phyloP scores from a whole-genome alignment of 2,797 vertebrate genomes.

The Paratrypauchen microcephalus region DNA sequence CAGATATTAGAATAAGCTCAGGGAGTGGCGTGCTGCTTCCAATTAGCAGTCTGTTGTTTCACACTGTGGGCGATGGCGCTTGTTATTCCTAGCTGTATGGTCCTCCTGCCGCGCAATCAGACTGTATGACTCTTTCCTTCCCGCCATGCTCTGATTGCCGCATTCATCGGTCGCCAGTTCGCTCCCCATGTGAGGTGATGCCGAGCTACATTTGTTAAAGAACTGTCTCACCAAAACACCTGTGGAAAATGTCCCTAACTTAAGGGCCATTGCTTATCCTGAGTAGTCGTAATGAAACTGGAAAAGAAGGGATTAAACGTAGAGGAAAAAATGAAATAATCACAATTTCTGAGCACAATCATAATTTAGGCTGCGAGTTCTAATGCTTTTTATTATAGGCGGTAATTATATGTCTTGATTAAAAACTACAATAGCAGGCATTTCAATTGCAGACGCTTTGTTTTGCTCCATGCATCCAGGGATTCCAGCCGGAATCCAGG shows the following conservation, averaged over 20 bases:
- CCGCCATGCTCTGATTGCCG: constrained; percentile 73
- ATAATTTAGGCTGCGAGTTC: constrained; percentile 62
- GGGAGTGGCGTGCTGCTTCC: constrained; percentile 75
- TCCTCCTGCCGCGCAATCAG: constrained; percentile 75
- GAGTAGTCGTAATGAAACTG: constrained; percentile 42
- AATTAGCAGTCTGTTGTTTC: constrained; percentile 80
- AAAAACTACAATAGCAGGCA: constrained; percentile 69
- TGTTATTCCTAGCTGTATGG: constrained; percentile 70
- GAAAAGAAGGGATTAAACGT: constrained; percentile 50
- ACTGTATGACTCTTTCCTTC: constrained; percentile 67
- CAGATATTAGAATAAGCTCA: constrained; percentile 68
- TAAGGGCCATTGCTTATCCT: constrained; percentile 32
- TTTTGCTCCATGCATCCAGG: constrained; percentile 47
- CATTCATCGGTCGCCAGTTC: constrained; percentile 62
- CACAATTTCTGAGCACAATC: constrained; percentile 67
- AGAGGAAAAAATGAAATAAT: constrained; percentile 52
- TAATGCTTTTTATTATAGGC: constrained; percentile 67
- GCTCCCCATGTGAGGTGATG: constrained; percentile 56
- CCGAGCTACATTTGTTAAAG: constrained; percentile 63
- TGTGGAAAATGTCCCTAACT: constrained; percentile 38
- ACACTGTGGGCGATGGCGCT: constrained; percentile 74
- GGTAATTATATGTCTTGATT: constrained; percentile 75
- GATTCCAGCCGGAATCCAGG: constrained; percentile 62
- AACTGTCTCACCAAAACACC: constrained; percentile 46
- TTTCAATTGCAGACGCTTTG: constrained; percentile 61